A percentile compares a stretch with the other conserved stretches of the same genome.
phyloP scores from a whole-genome alignment of 2,113 vertebrate species.

The Corydoras sp. region DNA sequence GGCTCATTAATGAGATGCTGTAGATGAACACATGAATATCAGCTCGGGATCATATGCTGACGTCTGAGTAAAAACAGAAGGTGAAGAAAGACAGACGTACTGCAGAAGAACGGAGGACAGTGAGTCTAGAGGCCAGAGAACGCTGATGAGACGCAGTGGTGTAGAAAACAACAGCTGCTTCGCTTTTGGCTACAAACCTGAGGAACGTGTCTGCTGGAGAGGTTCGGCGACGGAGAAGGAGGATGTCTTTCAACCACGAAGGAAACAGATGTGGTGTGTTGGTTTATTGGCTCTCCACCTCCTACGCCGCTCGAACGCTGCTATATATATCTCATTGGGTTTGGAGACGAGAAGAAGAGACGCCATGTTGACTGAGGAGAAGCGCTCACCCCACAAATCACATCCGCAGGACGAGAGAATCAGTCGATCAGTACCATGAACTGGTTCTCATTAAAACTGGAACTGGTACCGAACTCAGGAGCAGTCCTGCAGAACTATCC shows the following conservation, averaged over 20 bases:
- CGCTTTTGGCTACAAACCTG: constrained; percentile 66
- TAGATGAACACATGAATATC: not conserved
- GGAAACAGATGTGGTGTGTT: constrained; percentile 43
- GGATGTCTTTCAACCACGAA: constrained; percentile 43
- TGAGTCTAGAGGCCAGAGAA: constrained; percentile 50
- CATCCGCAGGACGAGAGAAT: not conserved
- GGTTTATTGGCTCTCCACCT: constrained; percentile 38
- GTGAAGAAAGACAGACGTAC: constrained; percentile 45
- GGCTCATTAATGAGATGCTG: too few relatives aligned
- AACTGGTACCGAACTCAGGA: too few relatives aligned
- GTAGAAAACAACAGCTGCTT: constrained; percentile 76
- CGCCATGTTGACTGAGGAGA: not conserved
- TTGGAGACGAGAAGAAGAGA: not conserved
- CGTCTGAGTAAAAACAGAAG: constrained; percentile 3
- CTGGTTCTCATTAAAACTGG: too few relatives aligned
- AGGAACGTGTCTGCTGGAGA: constrained; percentile 65
- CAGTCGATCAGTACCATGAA: too few relatives aligned
- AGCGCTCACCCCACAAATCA: not conserved
- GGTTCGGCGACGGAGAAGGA: constrained; percentile 55
- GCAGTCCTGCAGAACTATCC: too few relatives aligned
- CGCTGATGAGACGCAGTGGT: constrained; percentile 53
- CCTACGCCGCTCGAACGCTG: constrained; percentile 13
- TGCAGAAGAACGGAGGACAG: constrained; percentile 53
- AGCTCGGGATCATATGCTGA: not conserved
- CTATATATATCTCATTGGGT: constrained; percentile 10